phyloP scores from a whole-genome alignment of 2,888 invertebrate species.

The Anagyrus pseudococci region DNA sequence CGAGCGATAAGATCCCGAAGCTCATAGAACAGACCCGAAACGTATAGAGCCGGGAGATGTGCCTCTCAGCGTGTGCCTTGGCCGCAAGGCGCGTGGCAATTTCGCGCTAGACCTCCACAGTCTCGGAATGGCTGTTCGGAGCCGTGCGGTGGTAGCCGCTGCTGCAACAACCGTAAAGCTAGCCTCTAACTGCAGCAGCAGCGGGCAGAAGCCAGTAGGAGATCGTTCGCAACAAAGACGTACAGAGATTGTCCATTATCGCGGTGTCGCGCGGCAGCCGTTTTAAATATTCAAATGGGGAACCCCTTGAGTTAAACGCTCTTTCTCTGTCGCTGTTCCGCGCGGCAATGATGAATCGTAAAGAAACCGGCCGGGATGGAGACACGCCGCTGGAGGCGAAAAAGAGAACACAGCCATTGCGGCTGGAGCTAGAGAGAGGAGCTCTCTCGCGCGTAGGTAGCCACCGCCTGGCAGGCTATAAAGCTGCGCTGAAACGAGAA shows the following conservation, averaged over 20 bases:
- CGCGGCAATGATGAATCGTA: slow-evolving; percentile 36
- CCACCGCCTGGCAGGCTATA: slow-evolving; percentile 51
- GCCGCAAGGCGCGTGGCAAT: too few species aligned
- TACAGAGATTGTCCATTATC: slow-evolving; percentile 34
- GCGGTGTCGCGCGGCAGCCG: slow-evolving; percentile 7
- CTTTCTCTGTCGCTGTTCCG: slow-evolving; percentile 5
- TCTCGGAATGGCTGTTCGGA: too few species aligned
- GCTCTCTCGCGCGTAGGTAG: slow-evolving; percentile 49
- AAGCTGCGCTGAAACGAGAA: slow-evolving; percentile 55
- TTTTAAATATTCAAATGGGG: slow-evolving; percentile 36
- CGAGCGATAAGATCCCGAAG: too few species aligned
- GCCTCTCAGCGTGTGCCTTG: too few species aligned
- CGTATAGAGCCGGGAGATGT: not conserved
- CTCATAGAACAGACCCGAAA: not conserved
- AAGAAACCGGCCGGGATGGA: slow-evolving; percentile 21
- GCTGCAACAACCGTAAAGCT: too few species aligned
- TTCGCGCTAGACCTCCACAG: too few species aligned
- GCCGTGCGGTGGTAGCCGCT: too few species aligned
- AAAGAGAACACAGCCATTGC: slow-evolving; percentile 40
- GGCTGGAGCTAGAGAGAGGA: slow-evolving; percentile 27
- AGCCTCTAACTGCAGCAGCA: too few species aligned
- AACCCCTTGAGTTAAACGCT: slow-evolving; percentile 23
- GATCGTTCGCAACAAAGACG: slow-evolving; percentile 33
- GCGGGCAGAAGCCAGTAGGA: too few species aligned
- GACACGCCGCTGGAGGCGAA: slow-evolving; percentile 17